These are phyloP conservation scores for Subanguina moxae DNA, from an alignment of 1,140 invertebrate genomes.

Conservation along the genomic window DNA sequence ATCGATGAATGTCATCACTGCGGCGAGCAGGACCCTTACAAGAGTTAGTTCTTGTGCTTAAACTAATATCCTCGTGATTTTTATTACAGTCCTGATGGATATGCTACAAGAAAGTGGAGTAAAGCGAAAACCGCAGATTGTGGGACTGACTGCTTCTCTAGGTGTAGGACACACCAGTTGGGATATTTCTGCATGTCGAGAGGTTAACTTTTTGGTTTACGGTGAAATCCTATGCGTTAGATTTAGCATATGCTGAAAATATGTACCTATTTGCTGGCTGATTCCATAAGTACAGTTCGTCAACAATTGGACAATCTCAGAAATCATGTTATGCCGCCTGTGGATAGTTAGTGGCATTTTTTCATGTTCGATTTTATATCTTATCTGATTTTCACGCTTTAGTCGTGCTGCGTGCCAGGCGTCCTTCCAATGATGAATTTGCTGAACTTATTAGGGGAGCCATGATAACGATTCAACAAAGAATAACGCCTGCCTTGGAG, in stretches of 20 bases:
- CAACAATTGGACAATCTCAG: slow-evolving; percentile 30
- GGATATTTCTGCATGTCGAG: slow-evolving; percentile 22
- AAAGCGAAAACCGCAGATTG: slow-evolving; percentile 38
- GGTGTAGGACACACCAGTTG: slow-evolving; percentile 37
- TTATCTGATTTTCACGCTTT: not conserved
- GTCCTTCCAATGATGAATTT: slow-evolving; percentile 11
- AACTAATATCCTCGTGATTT: slow-evolving; percentile 4
- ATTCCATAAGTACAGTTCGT: slow-evolving; percentile 34
- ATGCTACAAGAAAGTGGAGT: slow-evolving; percentile 20
- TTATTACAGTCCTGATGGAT: slow-evolving; percentile 44
- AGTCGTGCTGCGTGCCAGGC: slow-evolving; percentile 8
- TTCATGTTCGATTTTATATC: not conserved
- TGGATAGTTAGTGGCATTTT: slow-evolving; percentile 25
- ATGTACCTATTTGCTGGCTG: slow-evolving; percentile 30
- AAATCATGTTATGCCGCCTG: slow-evolving; percentile 26
- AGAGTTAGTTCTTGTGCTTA: slow-evolving; percentile 20
- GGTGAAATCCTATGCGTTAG: not conserved
- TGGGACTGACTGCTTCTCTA: slow-evolving; percentile 51
- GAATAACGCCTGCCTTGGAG: slow-evolving; percentile 9
- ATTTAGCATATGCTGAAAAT: slow-evolving; percentile 31
- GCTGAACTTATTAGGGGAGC: slow-evolving; percentile 15
- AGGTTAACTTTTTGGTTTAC: not conserved
- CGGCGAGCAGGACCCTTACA: slow-evolving; percentile 40
- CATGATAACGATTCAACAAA: slow-evolving; percentile 24
- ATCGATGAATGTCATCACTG: slow-evolving; percentile 51